These are phyloP conservation scores for Epinotia demarniana DNA, from an alignment of 2,888 invertebrate species.

Conservation along the genomic window DNA sequence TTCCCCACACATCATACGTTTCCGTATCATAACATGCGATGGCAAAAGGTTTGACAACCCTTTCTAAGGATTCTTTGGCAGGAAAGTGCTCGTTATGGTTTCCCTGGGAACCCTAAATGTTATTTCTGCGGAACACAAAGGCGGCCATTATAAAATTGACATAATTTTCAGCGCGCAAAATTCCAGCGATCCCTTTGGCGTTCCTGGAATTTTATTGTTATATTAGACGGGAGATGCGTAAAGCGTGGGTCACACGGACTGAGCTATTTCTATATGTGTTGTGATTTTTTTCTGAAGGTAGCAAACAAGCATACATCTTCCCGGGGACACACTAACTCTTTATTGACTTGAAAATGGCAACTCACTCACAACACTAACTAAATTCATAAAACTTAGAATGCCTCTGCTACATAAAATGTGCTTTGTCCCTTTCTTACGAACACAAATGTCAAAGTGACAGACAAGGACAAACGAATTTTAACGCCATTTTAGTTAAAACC, in stretches of 20 bases:
- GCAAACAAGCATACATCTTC: no score
- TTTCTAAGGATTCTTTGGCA: not conserved
- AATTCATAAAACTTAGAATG: no score
- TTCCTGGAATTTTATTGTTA: constrained; percentile 61
- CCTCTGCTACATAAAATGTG: no score
- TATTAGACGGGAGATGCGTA: constrained; percentile 40
- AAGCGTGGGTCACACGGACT: not conserved
- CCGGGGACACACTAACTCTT: no score
- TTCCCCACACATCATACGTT: not conserved
- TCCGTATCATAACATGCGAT: constrained; percentile 8
- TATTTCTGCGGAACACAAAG: constrained; percentile 49
- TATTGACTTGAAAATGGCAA: no score
- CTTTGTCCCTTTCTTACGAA: no score
- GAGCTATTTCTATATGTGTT: not conserved
- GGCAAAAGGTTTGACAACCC: not conserved
- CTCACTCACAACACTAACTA: no score
- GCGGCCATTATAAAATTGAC: constrained; percentile 60
- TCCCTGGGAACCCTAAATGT: constrained; percentile 30
- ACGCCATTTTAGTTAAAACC: no score
- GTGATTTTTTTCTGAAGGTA: no score
- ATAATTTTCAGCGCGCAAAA: constrained; percentile 61
- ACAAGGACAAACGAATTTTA: no score
- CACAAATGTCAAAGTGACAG: no score
- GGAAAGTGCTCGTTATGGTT: constrained; percentile 17
- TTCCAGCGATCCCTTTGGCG: constrained; percentile 60